Conservation (phyloP, 2,888 invertebrate species). For the Rotaria macrura region DNA sequence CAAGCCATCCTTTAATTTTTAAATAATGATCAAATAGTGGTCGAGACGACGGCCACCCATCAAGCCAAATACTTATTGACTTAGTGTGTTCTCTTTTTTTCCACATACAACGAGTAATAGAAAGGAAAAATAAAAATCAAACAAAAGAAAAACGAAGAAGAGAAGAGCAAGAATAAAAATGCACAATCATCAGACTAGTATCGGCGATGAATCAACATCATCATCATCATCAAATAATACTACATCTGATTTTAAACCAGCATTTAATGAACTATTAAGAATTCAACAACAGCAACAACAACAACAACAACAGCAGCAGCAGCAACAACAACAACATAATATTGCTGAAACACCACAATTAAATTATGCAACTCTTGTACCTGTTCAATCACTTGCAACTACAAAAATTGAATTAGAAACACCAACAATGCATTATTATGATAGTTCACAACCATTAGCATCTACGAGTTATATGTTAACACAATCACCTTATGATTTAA, state of each 20-base stretch:
- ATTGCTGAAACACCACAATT: background rate
- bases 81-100: constrained; percentile 2
- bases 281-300: background rate
- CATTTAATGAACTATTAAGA: background rate
- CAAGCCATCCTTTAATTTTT: background rate
- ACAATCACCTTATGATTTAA: constrained; percentile 5
- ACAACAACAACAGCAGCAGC: background rate
- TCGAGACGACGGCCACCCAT: background rate
- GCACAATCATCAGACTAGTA: background rate
- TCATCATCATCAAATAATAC: constrained; percentile 1
- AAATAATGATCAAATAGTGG: constrained; percentile 12
- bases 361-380: background rate
- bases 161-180: background rate
- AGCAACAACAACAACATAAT: background rate
- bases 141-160: background rate
- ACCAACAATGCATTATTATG: background rate
- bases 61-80: background rate
- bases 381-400: background rate
- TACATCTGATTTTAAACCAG: background rate
- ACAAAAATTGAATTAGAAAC: constrained; percentile 6
- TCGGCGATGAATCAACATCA: background rate
- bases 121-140: constrained; percentile 7
- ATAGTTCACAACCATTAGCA: background rate
- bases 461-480: background rate
- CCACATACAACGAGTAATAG: background rate